Evolutionary conservation across 2,797 vertebrate species (phyloP).

Genomic region (Rallus crepitans): DNA sequence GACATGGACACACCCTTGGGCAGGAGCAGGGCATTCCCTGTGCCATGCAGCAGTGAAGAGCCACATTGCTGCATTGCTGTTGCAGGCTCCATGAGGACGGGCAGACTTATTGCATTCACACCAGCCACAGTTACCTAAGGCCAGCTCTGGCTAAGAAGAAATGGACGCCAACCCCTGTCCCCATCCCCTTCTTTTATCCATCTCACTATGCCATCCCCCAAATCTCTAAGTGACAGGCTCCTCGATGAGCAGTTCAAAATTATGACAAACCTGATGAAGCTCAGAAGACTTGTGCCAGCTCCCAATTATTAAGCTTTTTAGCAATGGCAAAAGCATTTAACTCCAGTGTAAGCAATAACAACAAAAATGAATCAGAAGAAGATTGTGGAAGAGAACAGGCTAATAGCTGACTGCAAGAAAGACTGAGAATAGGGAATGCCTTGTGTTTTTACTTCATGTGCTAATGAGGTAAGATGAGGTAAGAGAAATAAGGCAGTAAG

Average conservation of each 20-base stretch:
- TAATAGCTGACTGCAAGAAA: neutral
- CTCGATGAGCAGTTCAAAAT: neutral
- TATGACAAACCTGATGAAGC: neutral
- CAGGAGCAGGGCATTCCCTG: neutral
- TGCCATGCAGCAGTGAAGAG: rapidly evolving
- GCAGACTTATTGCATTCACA: neutral
- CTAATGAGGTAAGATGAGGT: neutral
- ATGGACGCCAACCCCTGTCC: neutral
- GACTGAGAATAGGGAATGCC: neutral
- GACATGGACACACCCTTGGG: neutral
- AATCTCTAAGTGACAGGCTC: neutral
- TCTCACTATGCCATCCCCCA: neutral
- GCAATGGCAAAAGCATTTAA: neutral
- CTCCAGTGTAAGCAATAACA: neutral
- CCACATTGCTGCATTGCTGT: rapidly evolving
- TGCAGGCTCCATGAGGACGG: rapidly evolving
- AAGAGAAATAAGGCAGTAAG: neutral
- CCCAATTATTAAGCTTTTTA: neutral
- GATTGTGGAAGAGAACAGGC: neutral
- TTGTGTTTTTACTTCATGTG: neutral
- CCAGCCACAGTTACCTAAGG: neutral
- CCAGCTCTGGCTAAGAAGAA: neutral
- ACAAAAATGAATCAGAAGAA: neutral
- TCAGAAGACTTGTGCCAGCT: neutral
- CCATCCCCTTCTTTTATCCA: neutral